Evolutionary conservation across 1,140 invertebrate genomes (phyloP), one percentile per base, ranked within the genome.

Genomic region (Thaumatotibia leucotreta): DNA sequence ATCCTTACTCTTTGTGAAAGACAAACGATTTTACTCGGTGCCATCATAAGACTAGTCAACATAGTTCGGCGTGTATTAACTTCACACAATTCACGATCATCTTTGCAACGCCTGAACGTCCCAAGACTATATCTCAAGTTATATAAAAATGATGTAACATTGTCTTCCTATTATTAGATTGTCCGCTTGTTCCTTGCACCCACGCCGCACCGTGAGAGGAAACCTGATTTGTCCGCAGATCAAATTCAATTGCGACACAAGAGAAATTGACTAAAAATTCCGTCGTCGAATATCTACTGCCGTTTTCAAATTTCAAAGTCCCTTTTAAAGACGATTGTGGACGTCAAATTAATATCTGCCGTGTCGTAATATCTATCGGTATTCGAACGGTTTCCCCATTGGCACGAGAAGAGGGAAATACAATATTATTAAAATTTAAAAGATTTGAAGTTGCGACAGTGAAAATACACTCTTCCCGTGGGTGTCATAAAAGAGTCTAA

Each of bases 211-310:
- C 82, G 83, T 88, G 85, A 80, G 63, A 79, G 75, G 81, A 82
- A 86, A 86, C 76, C 75, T 77, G 86, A 88, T 88, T 86, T 84
- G 79, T 80, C 73, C 77, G 72, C 74, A 80, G 83, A 84, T 84
- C 79, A 86, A 88, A 88, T 88, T 88, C 86, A 85, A 88, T 88
- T 85, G 82, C 82, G 83, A 79, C 85, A 83, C 78, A 83, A 74
- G 79, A 83, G 81, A 81, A 85, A 88, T 85, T 84, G 82, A 83
- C 81, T 83, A 82, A 88, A 85, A 86, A 83, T 83, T 86, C 79
- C 66, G 78, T 67, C 69, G 80, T 75, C 73, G 75, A 67, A 64
- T 83, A 77, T 73, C 72, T 66, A 63, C 31, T 50, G 14, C 49
- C 61, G 39, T 45, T 45, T 45, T 45, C 11, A 45, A 9, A 45